Conservation (phyloP, 2,888 invertebrate species). For the Argyra leucocephala region DNA sequence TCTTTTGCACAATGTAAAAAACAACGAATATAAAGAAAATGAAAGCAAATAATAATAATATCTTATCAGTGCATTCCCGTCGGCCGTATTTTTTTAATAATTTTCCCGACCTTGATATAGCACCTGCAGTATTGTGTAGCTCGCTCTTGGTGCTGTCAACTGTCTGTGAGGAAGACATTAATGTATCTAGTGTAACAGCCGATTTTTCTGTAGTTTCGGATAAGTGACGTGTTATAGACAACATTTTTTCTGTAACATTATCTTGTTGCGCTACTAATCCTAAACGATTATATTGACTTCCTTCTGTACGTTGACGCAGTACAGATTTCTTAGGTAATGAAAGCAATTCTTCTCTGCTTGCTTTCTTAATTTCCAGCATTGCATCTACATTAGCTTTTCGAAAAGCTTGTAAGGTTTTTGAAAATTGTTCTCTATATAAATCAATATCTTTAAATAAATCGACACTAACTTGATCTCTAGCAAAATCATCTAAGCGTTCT, state of each 20-base stretch:
- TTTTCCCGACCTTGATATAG: conserved; percentile 81
- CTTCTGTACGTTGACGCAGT: conserved; percentile 48
- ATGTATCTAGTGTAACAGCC: conserved; percentile 70
- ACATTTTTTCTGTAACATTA: conserved; percentile 74
- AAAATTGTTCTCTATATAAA: conserved; percentile 59
- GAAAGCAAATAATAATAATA: conserved; percentile 78
- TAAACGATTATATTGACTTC: conserved; percentile 50
- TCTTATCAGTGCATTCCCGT: conserved; percentile 90
- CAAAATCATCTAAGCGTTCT: conserved; percentile 58
- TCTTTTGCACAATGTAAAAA: conserved; percentile 83
- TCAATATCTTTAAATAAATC: conserved; percentile 57
- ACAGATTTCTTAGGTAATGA: conserved; percentile 48
- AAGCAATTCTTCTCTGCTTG: conserved; percentile 62
- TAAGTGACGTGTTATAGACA: conserved; percentile 74
- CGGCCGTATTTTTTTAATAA: conserved; percentile 87
- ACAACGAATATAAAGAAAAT: conserved; percentile 83
- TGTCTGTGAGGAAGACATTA: conserved; percentile 60
- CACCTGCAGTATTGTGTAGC: conserved; percentile 73
- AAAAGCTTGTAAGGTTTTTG: conserved; percentile 64
- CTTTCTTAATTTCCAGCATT: conserved; percentile 68
- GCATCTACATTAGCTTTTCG: conserved; percentile 71
- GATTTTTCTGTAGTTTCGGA: conserved; percentile 81
- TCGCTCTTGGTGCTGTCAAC: conserved; percentile 73
- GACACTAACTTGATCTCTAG: conserved; percentile 55
- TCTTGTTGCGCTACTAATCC: conserved; percentile 42